These are phyloP conservation scores for Eupithecia exiguata DNA, from an alignment of 2,888 invertebrate genomes.

Conservation along the genomic window DNA sequence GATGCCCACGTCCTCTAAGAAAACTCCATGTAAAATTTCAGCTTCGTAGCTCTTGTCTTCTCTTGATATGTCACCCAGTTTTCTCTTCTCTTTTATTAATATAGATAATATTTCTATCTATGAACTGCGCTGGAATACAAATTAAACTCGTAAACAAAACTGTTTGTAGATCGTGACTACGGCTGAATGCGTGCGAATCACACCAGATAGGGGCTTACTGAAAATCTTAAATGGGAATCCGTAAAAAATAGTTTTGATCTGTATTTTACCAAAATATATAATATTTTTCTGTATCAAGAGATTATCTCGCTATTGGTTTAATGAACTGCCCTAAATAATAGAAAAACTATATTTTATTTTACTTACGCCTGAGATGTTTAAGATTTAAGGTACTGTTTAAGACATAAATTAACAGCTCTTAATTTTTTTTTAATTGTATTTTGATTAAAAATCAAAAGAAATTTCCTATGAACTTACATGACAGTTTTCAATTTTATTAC, in stretches of 20 bases:
- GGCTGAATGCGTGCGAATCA: slow-evolving; percentile 63
- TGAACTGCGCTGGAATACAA: slow-evolving; percentile 48
- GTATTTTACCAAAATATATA: neutral
- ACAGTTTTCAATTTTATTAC: neutral
- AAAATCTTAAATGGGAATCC: slow-evolving; percentile 54
- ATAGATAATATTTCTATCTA: slow-evolving; percentile 47
- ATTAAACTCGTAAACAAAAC: slow-evolving; percentile 61
- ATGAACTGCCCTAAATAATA: neutral
- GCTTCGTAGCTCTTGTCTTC: no score
- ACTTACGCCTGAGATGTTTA: no score
- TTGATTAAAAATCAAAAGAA: no score
- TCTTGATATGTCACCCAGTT: no score
- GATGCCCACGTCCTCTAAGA: no score
- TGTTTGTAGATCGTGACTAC: slow-evolving; percentile 72
- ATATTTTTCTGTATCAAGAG: neutral
- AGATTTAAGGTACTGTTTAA: no score
- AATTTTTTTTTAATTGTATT: no score
- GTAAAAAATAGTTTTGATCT: slow-evolving; percentile 40
- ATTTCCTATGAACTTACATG: neutral
- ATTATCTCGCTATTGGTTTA: neutral
- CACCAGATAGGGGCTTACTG: slow-evolving; percentile 57
- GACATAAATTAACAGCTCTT: no score
- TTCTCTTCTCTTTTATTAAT: no score
- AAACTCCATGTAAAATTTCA: no score
- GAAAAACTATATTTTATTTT: neutral